Conservation (phyloP, 2,113 vertebrate species). For the Guaruba guarouba region DNA sequence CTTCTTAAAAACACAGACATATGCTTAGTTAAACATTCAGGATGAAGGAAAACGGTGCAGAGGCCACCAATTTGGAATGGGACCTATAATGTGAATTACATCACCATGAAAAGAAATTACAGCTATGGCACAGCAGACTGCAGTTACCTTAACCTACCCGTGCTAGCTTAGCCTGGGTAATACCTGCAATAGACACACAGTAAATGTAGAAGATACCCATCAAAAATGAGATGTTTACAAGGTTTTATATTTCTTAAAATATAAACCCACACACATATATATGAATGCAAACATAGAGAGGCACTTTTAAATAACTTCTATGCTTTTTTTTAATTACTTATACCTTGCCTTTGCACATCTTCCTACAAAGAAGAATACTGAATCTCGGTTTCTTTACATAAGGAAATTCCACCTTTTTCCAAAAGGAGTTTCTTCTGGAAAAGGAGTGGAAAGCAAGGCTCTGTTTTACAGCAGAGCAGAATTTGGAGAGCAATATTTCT, state of each 20-base stretch:
- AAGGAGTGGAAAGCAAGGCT: neutral
- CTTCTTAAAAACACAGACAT: neutral
- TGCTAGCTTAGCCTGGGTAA: neutral
- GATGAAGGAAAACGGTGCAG: neutral
- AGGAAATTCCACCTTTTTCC: neutral
- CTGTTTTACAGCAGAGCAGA: conserved; percentile 22
- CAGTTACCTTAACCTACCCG: neutral
- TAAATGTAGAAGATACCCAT: neutral
- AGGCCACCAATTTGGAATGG: neutral
- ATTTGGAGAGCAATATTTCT: conserved; percentile 37
- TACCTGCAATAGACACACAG: rapidly evolving
- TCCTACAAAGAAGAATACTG: neutral
- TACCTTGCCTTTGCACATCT: neutral
- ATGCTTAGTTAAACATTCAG: neutral
- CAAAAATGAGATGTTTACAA: neutral
- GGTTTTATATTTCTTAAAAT: neutral
- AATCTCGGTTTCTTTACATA: neutral
- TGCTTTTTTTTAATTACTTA: neutral
- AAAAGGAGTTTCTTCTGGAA: neutral
- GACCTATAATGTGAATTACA: neutral
- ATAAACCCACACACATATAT: neutral
- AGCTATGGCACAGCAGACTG: neutral
- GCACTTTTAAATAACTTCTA: neutral
- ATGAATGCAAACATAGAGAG: neutral
- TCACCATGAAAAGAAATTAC: neutral